Conservation (phyloP, 1,140 invertebrate genomes). For the Adelges cooleyi region DNA sequence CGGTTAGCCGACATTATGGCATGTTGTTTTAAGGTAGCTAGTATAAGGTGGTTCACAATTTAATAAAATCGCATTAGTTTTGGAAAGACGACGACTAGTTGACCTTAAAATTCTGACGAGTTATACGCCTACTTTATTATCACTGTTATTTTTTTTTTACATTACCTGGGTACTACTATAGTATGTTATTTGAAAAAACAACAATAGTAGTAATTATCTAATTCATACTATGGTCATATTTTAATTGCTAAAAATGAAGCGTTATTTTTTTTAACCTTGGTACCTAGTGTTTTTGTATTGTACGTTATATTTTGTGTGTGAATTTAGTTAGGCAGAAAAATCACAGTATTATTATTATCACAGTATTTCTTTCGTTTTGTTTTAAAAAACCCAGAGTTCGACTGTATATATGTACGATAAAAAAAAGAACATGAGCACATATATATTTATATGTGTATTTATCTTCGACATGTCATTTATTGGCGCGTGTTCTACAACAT, state of each 20-base stretch:
- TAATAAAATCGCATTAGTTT: background rate
- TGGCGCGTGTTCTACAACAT: constrained; percentile 10
- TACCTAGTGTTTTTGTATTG: background rate
- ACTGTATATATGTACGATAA: constrained; percentile 8
- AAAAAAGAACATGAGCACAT: too few relatives aligned
- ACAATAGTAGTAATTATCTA: background rate
- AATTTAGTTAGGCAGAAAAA: too few relatives aligned
- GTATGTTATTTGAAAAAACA: too few relatives aligned
- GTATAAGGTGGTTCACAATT: background rate
- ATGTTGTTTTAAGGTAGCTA: too few relatives aligned
- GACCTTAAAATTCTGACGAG: background rate
- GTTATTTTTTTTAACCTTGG: constrained; percentile 10
- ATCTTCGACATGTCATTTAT: constrained; percentile 19
- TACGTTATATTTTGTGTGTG: background rate
- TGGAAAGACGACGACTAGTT: background rate
- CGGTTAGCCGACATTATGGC: too few relatives aligned
- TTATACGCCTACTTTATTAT: background rate
- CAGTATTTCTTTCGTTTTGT: too few relatives aligned
- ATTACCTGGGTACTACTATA: too few relatives aligned
- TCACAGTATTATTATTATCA: too few relatives aligned
- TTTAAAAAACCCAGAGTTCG: too few relatives aligned
- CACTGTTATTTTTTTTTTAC: too few relatives aligned
- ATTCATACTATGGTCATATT: background rate
- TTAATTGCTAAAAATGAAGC: constrained; percentile 8
- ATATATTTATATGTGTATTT: too few relatives aligned